Evolutionary conservation across 2,888 invertebrate species (phyloP).

Genomic region (Spisula subtruncata): DNA sequence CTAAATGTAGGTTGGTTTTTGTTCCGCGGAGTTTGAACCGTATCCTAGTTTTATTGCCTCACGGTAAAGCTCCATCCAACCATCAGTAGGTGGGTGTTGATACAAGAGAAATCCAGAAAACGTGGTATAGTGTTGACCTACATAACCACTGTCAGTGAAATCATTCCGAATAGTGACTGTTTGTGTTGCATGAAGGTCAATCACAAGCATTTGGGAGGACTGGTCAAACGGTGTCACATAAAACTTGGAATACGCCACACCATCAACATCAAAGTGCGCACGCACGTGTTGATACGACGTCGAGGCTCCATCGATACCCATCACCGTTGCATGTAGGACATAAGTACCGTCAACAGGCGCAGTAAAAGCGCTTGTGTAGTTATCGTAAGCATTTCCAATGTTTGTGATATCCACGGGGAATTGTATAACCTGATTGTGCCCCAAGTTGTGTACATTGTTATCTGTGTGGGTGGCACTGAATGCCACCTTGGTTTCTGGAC

Average conservation of each 20-base stretch:
- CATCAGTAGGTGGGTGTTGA: neutral
- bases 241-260: neutral
- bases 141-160: neutral
- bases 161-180: neutral
- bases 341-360: neutral
- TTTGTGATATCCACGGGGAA: constrained; percentile 3
- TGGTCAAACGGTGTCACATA: neutral
- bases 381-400: constrained; percentile 30
- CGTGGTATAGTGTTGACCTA: neutral
- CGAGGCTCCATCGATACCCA: neutral
- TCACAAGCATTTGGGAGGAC: constrained; percentile 12
- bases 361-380: neutral
- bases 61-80: no score
- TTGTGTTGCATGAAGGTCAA: neutral
- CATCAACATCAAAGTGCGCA: constrained; percentile 31
- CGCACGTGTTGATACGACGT: neutral
- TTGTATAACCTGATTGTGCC: neutral
- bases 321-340: constrained; percentile 8
- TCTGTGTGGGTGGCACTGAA: constrained; percentile 12
- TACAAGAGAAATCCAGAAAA: constrained; percentile 41
- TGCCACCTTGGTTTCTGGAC: neutral
- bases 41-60: no score
- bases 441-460: neutral
- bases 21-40: no score
- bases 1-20: no score